Evolutionary conservation across 2,888 invertebrate genomes (phyloP), one percentile per base, ranked within the genome.

Genomic region (Cheilosia soror): DNA sequence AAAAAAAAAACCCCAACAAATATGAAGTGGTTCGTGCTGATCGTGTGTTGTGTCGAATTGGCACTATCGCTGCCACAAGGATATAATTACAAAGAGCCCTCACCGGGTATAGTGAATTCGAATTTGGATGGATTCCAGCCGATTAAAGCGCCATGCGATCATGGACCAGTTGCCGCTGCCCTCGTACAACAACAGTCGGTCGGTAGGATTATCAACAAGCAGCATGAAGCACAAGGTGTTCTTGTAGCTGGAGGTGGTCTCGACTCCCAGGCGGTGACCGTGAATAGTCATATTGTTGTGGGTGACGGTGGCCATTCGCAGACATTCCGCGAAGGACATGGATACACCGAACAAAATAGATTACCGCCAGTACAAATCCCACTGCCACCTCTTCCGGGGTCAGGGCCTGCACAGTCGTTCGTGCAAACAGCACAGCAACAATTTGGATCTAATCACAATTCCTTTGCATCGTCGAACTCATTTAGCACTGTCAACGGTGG

Each of bases 161-260:
- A 89, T 81, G 85, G 87, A 25, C 73, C 81, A 1, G 68, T 37
- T 47, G 76, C 86, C 2, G 69, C 82, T 9, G 84, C 75, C 42
- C 42, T 88, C 0, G 87, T 89, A 15, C 83, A 87, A 53, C 69
- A 87, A 1, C 89, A 89, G 62, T 88, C 88, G 1, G 53, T 81
- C 4, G 89, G 87, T 15, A 86, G 89, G 86, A 89, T 89, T 84
- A 83, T 89, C 3, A 89, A 89, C 33, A 87, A 87, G 5, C 86
- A 87, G n/a, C 72, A 58, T 84, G 71, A 66, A 25, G 40, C 33
- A 9, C 49, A 40, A 9, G 58, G 68, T 13, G 53, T 72, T 11
- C 31, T 78, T 1, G n/a, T 55, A 5, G 85, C 57, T 79, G 77
- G 40, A 29, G 71, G 44, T 84, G 72, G 57, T 37, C 57, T 6